Base-by-base conservation (phyloP, 2,888 invertebrate species). In the Sphaeridia pumilis region DNA sequence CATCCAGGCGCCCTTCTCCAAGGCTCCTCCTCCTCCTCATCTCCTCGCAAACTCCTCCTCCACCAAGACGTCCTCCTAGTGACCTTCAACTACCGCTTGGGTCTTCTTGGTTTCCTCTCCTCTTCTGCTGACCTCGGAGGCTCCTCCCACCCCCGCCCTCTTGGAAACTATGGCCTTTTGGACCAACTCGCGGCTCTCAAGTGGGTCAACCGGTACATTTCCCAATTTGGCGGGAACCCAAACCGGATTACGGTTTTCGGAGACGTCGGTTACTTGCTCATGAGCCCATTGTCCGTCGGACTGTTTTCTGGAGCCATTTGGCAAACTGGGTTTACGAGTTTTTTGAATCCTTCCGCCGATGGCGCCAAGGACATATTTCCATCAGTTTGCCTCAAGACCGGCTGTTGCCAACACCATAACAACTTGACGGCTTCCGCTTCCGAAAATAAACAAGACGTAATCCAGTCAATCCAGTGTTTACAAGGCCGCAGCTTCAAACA, bases 141-240 rank as follows among this genome's bases (percentile, higher is more conserved):
- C 0, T n/a, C n/a, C n/a, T 12, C 7, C 17, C 7, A 17, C 38
- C 38, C 38, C 17, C n/a, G n/a, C n/a, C n/a, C n/a, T n/a, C n/a
- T n/a, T n/a, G 64, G 64, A 21, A 64, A 64, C 34, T 64, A 60
- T 44, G 63, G 64, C 2, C 46, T 64, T 1, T 43, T 58, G 4
- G 64, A 64, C 44, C 64, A 64, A 52, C 54, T 64, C 2, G 49
- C 52, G 12, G 61, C 58, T 25, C 48, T 64, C 38, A 56, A 55
- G 48, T 64, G 60, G 60, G 50, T 62, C 12, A 48, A 62, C n/a
- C 58, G 58, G 17, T 58, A 62, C 28, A 58, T 64, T 36, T 60
- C 62, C 27, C 38, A 58, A n/a, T 64, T 64, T 48, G 60, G 64
- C 38, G 64, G 64, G n/a, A 59, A 64, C 38, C 57, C 60, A 0